Conservation (phyloP, 1,140 invertebrate genomes). For the Psix sp. region DNA sequence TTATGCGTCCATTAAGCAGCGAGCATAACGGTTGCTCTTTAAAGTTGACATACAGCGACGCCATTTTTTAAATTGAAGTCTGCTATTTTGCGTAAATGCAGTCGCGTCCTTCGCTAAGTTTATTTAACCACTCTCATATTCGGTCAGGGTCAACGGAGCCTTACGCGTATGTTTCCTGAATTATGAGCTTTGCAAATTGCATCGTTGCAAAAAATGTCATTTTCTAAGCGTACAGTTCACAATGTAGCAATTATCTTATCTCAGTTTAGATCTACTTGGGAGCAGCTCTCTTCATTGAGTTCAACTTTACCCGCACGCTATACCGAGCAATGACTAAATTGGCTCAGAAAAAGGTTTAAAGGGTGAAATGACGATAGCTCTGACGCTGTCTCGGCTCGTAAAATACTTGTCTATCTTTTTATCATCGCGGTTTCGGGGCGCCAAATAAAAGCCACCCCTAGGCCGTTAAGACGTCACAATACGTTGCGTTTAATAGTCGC, state of each 20-base stretch:
- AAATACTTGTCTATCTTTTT: no score
- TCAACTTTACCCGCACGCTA: constrained; percentile 22
- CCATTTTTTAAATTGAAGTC: constrained; percentile 24
- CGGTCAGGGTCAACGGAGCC: constrained; percentile 59
- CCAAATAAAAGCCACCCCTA: no score
- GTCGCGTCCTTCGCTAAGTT: constrained; percentile 60
- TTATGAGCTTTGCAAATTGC: constrained; percentile 23
- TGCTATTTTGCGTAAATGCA: constrained; percentile 40
- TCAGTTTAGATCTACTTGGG: no score
- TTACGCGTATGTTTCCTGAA: constrained; percentile 21
- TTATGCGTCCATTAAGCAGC: no score
- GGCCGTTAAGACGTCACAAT: no score
- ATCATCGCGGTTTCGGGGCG: no score
- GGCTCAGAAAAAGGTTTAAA: constrained; percentile 21
- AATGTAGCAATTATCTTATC: no score
- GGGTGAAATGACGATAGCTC: constrained; percentile 1
- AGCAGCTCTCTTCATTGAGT: constrained; percentile 25
- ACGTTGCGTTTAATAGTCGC: no score
- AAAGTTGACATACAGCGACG: no score
- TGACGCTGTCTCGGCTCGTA: no score
- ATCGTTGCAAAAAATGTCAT: constrained; percentile 25
- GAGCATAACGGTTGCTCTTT: no score
- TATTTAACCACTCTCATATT: constrained; percentile 55
- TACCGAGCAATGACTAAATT: constrained; percentile 23
- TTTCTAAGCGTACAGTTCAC: no score